phyloP scores from a whole-genome alignment of 2,888 invertebrate species.

The Abrostola triplasia region DNA sequence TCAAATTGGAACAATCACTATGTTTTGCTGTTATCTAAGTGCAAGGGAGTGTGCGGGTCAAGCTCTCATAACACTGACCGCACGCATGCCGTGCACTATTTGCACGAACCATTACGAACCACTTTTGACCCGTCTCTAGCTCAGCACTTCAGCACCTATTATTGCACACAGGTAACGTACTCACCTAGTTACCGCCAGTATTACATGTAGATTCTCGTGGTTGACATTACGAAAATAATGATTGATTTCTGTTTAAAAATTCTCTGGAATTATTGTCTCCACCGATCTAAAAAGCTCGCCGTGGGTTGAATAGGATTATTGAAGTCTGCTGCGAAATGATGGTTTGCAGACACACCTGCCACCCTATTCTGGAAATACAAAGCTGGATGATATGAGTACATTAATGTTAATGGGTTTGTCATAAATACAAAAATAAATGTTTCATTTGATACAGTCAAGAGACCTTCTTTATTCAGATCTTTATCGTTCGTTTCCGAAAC shows the following conservation, averaged over 20 bases:
- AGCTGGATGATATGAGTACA: too few species aligned
- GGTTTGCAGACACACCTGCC: too few species aligned
- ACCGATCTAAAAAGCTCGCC: too few species aligned
- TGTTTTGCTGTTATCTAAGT: constrained; percentile 5
- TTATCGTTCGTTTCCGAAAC: constrained; percentile 23
- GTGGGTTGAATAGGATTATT: too few species aligned
- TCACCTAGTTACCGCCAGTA: neutral
- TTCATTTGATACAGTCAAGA: neutral
- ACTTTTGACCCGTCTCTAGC: constrained; percentile 1
- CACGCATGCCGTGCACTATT: constrained; percentile 1
- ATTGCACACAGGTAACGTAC: neutral
- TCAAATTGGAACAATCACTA: constrained; percentile 7
- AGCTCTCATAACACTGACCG: constrained; percentile 1
- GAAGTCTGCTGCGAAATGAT: too few species aligned
- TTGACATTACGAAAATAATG: too few species aligned
- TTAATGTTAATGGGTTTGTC: neutral
- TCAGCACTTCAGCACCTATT: neutral
- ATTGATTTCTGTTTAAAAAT: too few species aligned
- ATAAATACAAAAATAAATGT: constrained; percentile 13
- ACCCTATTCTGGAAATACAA: too few species aligned
- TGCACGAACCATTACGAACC: constrained; percentile 2
- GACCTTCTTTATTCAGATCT: constrained; percentile 15
- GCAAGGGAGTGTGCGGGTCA: neutral
- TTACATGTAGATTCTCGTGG: neutral
- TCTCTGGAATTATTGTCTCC: too few species aligned